A percentile compares a stretch with the other conserved stretches of the same genome.
These are phyloP conservation scores for Abrostola tripartita DNA, from an alignment of 2,888 invertebrate genomes.

Conservation along the genomic window DNA sequence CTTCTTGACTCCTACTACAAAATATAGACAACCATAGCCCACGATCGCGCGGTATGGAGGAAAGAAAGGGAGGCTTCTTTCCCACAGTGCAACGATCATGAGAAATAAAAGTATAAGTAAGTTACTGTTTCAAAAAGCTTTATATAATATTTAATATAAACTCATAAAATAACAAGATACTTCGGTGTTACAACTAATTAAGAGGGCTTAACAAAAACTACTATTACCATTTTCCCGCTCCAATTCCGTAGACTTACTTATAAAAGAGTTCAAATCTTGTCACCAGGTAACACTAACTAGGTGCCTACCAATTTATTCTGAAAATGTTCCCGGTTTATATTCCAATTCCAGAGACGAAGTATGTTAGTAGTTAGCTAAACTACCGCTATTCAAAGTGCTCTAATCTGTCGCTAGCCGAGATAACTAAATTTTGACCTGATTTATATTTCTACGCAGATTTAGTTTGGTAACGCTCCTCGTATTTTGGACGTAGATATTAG, in stretches of 20 bases:
- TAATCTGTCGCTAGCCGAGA: constrained; percentile 38
- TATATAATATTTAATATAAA: neutral
- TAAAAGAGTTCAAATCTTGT: too few species aligned
- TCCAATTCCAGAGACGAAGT: constrained; percentile 11
- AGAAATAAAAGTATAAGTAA: too few species aligned
- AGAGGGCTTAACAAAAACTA: too few species aligned
- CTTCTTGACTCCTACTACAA: too few species aligned
- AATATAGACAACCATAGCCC: too few species aligned
- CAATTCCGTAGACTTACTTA: too few species aligned
- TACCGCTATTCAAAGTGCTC: constrained; percentile 30
- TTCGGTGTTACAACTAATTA: too few species aligned
- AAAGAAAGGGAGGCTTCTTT: too few species aligned
- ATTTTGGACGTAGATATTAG: constrained; percentile 28
- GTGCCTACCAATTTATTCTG: constrained; percentile 10
- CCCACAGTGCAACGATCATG: too few species aligned
- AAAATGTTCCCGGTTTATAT: constrained; percentile 14
- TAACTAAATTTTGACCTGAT: constrained; percentile 50
- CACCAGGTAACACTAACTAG: neutral
- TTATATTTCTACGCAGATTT: constrained; percentile 50
- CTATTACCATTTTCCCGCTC: too few species aligned
- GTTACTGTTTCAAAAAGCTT: too few species aligned
- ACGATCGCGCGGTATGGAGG: too few species aligned
- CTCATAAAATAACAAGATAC: neutral
- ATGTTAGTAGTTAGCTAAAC: constrained; percentile 18
- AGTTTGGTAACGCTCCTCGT: constrained; percentile 42